phyloP scores from a whole-genome alignment of 1,140 invertebrate species.

The Pentalonia nigronervosa region DNA sequence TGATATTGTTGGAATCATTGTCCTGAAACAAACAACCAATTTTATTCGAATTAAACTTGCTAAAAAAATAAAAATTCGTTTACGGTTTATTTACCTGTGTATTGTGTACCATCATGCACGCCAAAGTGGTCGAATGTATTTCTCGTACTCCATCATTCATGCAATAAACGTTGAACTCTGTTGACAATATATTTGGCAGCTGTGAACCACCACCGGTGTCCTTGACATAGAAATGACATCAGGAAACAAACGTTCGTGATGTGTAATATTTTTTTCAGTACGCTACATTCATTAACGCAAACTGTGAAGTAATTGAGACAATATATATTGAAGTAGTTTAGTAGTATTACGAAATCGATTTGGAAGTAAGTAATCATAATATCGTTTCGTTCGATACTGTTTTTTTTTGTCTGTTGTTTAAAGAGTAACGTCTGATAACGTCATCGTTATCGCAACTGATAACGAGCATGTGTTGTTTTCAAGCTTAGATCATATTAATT shows the following conservation, averaged over 20 bases:
- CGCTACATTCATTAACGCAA: not conserved
- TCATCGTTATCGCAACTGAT: not conserved
- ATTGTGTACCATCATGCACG: conserved; percentile 2
- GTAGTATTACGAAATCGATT: not conserved
- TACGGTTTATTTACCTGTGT: not conserved
- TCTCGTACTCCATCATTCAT: conserved; percentile 12
- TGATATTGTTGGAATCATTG: conserved; percentile 65
- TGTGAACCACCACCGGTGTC: not conserved
- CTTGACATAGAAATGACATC: conserved; percentile 49
- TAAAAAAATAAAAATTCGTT: not conserved
- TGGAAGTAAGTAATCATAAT: not conserved
- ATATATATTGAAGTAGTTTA: not conserved
- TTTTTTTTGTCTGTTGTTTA: not conserved
- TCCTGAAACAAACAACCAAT: conserved; percentile 60
- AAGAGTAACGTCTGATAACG: not conserved
- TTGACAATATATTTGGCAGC: conserved; percentile 43
- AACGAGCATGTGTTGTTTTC: not conserved
- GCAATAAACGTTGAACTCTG: not conserved
- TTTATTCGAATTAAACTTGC: not conserved
- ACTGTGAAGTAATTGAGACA: not conserved
- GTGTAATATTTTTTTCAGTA: not conserved
- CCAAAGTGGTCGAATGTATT: not conserved
- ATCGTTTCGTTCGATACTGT: not conserved
- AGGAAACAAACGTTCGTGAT: not conserved
- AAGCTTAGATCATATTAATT: not conserved